A percentile compares a stretch with the other conserved stretches of the same genome.
phyloP scores from a whole-genome alignment of 2,113 vertebrate species.

The Etia nguti region DNA sequence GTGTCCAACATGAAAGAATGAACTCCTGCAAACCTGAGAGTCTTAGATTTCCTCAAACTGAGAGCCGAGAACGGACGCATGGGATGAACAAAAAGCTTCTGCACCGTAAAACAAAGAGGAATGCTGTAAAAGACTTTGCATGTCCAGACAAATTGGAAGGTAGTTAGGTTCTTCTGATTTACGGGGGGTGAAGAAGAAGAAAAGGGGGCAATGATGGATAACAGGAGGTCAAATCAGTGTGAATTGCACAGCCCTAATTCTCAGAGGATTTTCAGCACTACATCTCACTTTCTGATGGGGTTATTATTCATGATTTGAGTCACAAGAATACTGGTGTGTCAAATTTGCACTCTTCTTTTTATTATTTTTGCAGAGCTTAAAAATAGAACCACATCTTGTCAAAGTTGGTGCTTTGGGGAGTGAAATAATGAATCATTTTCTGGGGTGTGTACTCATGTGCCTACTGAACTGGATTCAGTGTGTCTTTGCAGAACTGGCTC shows the following conservation, averaged over 20 bases:
- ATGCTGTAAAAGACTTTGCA: conserved; percentile 21
- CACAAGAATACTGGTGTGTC: not conserved
- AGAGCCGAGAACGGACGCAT: not conserved
- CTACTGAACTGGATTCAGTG: conserved; percentile 78
- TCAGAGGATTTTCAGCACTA: not conserved
- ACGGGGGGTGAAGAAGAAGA: not conserved
- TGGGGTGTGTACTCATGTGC: conserved; percentile 64
- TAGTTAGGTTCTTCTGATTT: not conserved
- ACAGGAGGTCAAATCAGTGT: not conserved
- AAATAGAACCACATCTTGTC: not conserved
- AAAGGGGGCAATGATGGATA: not conserved
- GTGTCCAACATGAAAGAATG: conserved; percentile 64
- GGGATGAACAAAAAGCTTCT: not conserved
- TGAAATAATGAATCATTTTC: not conserved
- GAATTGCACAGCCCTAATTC: not conserved
- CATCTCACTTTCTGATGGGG: not conserved
- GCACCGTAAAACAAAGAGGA: conserved; percentile 24
- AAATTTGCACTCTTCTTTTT: not conserved
- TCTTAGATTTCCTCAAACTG: not conserved
- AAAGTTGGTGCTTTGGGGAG: not conserved
- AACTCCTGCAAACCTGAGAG: not conserved
- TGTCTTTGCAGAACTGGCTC: conserved; percentile 71
- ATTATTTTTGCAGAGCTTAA: not conserved
- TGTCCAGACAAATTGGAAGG: conserved; percentile 28
- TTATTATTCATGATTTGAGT: not conserved